Conservation (phyloP, 2,113 vertebrate genomes). For the Muntiacus reevesi region DNA sequence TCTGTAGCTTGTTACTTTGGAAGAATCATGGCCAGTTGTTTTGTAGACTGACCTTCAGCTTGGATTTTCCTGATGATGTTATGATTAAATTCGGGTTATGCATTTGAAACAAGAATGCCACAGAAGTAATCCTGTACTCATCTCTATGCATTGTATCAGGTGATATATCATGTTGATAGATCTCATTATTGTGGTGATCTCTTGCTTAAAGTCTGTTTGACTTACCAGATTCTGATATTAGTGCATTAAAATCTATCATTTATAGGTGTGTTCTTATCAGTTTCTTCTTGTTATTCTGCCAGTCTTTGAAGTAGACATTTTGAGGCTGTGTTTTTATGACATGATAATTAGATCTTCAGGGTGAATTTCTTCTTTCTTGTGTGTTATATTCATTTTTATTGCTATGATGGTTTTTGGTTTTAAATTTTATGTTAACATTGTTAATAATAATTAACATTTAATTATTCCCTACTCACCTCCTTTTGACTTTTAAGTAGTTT, state of each 20-base stretch:
- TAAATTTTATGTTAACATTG: conserved; percentile 4
- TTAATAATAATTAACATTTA: not conserved
- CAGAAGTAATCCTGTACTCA: not conserved
- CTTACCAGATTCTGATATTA: not conserved
- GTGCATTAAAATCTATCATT: not conserved
- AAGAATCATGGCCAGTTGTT: not conserved
- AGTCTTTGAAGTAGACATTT: not conserved
- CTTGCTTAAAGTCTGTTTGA: not conserved
- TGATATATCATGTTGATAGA: not conserved
- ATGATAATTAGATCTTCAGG: not conserved
- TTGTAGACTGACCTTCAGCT: not conserved
- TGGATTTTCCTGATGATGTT: not conserved
- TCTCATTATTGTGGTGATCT: not conserved
- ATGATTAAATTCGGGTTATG: not conserved
- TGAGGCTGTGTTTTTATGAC: not conserved
- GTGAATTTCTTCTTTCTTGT: not conserved
- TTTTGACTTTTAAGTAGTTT: not conserved
- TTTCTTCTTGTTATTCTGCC: not conserved
- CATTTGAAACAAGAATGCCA: not conserved
- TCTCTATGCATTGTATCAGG: not conserved
- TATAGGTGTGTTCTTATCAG: not conserved
- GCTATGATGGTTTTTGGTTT: not conserved
- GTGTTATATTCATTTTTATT: not conserved
- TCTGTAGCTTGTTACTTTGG: not conserved
- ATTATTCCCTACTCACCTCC: not conserved